Evolutionary conservation across 2,113 vertebrate species (phyloP).

Genomic region (Rhinogobius similis): DNA sequence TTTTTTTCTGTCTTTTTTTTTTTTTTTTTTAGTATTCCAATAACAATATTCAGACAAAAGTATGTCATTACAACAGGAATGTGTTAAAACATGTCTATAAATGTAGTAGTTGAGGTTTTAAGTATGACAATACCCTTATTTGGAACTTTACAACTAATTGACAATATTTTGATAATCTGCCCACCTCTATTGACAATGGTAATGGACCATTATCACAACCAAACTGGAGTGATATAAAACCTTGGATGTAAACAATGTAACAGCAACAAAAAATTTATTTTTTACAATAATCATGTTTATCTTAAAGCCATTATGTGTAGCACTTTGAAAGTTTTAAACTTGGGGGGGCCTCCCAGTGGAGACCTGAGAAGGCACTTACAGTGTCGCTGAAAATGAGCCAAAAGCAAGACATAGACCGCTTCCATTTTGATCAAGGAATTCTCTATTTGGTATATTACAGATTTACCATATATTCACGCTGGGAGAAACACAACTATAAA

Average conservation of each 20-base stretch:
- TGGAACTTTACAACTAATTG: too few relatives aligned
- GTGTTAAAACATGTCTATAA: too few relatives aligned
- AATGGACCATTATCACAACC: slow-evolving; percentile 1
- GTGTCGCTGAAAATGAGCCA: background rate
- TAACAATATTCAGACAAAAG: too few relatives aligned
- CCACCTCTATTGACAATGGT: background rate
- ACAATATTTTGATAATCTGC: too few relatives aligned
- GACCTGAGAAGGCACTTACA: background rate
- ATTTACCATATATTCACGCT: background rate
- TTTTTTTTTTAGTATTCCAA: too few relatives aligned
- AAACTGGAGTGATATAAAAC: slow-evolving; percentile 7
- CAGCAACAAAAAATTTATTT: background rate
- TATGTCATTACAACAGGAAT: too few relatives aligned
- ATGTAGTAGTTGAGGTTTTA: too few relatives aligned
- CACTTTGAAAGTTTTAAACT: background rate
- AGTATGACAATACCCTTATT: too few relatives aligned
- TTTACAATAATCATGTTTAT: background rate
- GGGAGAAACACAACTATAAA: background rate
- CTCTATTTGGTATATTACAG: background rate
- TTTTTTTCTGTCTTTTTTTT: too few relatives aligned
- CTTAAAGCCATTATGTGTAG: background rate
- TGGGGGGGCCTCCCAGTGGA: background rate
- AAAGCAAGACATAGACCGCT: background rate
- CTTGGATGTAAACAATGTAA: background rate
- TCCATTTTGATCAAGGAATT: background rate